A percentile compares a stretch with the other conserved stretches of the same genome.
phyloP scores from a whole-genome alignment of 2,888 invertebrate genomes.

The Micoletzkya japonica region DNA sequence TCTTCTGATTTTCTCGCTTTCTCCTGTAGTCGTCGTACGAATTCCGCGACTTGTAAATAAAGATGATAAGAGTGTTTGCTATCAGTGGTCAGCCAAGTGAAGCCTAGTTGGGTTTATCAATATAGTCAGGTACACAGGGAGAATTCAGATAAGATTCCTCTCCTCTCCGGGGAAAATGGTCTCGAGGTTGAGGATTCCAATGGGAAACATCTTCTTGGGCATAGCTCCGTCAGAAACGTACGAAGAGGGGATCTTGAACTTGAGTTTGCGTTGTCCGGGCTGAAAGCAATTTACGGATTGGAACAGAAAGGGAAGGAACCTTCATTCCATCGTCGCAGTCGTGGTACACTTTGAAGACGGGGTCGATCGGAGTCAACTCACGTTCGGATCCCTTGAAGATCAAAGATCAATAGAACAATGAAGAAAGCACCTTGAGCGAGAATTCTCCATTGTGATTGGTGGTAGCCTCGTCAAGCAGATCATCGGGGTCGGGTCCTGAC shows the following conservation, averaged over 20 bases:
- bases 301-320: slow-evolving; percentile 30
- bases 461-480: slow-evolving; percentile 46
- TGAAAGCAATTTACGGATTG: slow-evolving; percentile 1
- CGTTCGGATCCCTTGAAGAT: slow-evolving; percentile 36
- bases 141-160: slow-evolving; percentile 49
- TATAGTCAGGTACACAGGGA: neutral
- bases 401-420: neutral
- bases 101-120: neutral
- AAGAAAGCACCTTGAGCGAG: slow-evolving; percentile 28
- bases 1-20: neutral
- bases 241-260: slow-evolving; percentile 26
- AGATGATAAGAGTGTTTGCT: too few relatives aligned
- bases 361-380: slow-evolving; percentile 49
- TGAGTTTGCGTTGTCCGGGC: slow-evolving; percentile 28
- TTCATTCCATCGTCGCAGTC: slow-evolving; percentile 49
- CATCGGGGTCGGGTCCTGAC: slow-evolving; percentile 48
- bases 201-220: slow-evolving; percentile 43
- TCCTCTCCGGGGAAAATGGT: slow-evolving; percentile 60
- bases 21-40: neutral
- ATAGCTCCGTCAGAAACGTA: slow-evolving; percentile 24
- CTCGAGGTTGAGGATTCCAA: slow-evolving; percentile 57
- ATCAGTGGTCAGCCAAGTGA: neutral
- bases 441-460: slow-evolving; percentile 46
- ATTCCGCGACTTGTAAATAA: too few relatives aligned
- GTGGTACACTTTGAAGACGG: slow-evolving; percentile 50